These are phyloP conservation scores for Drosophila anceps DNA, from an alignment of 2,888 invertebrate species.

Conservation along the genomic window DNA sequence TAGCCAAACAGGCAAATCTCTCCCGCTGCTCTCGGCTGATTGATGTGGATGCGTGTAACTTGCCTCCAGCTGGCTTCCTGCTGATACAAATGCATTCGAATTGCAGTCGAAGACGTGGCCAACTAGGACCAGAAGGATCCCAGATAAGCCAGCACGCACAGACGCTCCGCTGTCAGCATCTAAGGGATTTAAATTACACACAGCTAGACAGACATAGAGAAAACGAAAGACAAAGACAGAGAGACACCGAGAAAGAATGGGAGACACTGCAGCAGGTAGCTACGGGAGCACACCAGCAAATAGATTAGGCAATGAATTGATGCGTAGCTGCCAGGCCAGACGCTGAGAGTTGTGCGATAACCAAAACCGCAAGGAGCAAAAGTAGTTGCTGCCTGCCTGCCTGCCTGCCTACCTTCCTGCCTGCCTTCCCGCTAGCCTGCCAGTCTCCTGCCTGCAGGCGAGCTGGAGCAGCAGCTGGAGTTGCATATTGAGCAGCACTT, in stretches of 20 bases:
- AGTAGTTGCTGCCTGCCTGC: constrained; percentile 49
- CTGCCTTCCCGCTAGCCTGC: constrained; percentile 41
- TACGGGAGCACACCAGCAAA: constrained; percentile 62
- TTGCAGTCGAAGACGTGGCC: constrained; percentile 65
- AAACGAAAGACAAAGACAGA: constrained; percentile 11
- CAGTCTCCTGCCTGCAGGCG: constrained; percentile 16
- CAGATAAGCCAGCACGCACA: constrained; percentile 77
- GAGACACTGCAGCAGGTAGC: constrained; percentile 34
- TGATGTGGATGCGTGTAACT: constrained; percentile 71
- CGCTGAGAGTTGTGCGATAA: constrained; percentile 75
- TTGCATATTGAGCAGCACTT: constrained; percentile 77
- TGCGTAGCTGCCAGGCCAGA: constrained; percentile 77
- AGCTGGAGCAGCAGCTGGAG: constrained; percentile 28
- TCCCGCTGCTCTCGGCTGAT: constrained; percentile 58
- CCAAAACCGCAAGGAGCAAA: constrained; percentile 65
- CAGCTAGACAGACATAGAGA: constrained; percentile 31
- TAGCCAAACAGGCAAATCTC: constrained; percentile 73
- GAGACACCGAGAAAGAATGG: neutral
- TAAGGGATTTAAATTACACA: constrained; percentile 73
- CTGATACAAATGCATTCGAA: constrained; percentile 72
- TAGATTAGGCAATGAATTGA: constrained; percentile 79
- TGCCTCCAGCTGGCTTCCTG: constrained; percentile 34
- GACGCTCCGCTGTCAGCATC: constrained; percentile 75
- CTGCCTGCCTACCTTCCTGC: neutral
- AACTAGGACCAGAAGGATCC: constrained; percentile 52